phyloP scores from a whole-genome alignment of 1,140 invertebrate genomes.

The Melitaea cinxia region DNA sequence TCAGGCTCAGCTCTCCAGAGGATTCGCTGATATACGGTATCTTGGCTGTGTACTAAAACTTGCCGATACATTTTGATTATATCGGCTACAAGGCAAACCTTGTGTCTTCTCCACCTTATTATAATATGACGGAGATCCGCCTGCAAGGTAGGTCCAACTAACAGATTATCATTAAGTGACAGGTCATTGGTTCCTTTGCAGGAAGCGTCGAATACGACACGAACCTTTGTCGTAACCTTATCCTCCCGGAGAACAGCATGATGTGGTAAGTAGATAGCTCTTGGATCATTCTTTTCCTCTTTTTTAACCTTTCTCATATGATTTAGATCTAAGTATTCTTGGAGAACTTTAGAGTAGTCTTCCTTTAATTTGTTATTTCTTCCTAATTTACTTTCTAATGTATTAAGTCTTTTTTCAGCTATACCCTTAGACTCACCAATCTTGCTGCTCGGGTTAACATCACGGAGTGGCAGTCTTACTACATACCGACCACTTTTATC shows the following conservation, averaged over 20 bases:
- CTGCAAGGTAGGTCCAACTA: neutral
- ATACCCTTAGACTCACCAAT: conserved; percentile 27
- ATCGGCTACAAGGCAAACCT: conserved; percentile 54
- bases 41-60: conserved; percentile 26
- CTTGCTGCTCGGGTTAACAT: conserved; percentile 15
- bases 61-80: conserved; percentile 71
- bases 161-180: neutral
- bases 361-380: no score
- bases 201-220: conserved; percentile 40
- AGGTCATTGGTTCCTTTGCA: conserved; percentile 16
- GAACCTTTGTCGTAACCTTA: conserved; percentile 31
- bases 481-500: conserved; percentile 38
- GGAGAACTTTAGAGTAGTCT: no score
- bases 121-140: conserved; percentile 31
- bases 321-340: conserved; percentile 35
- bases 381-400: conserved; percentile 38
- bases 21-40: conserved; percentile 35
- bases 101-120: conserved; percentile 57
- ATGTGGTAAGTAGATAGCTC: conserved; percentile 35
- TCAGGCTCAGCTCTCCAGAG: conserved; percentile 31
- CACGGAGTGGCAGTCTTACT: conserved; percentile 32
- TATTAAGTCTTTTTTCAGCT: conserved; percentile 30
- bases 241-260: conserved; percentile 37
- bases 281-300: conserved; percentile 14
- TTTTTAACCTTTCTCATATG: conserved; percentile 18